phyloP scores from a whole-genome alignment of 2,888 invertebrate species.

The Lamellibrachia satsuma region DNA sequence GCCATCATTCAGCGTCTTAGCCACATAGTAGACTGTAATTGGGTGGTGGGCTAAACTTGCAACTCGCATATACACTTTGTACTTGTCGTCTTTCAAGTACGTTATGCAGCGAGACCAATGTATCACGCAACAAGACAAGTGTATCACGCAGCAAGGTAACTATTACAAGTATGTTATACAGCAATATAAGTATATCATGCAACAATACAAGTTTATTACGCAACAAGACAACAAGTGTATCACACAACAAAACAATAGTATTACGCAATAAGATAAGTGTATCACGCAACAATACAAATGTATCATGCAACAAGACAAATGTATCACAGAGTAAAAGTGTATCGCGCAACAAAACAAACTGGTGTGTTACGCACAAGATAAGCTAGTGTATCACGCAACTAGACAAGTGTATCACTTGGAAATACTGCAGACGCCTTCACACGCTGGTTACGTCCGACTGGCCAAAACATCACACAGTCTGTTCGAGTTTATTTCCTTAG shows the following conservation, averaged over 20 bases:
- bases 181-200: too few species aligned
- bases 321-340: not conserved
- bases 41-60: too few species aligned
- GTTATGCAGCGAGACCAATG: not conserved
- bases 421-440: not conserved
- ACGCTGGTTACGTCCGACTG: not conserved
- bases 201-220: not conserved
- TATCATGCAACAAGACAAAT: not conserved
- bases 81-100: not conserved
- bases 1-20: too few species aligned
- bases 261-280: not conserved
- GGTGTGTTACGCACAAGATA: not conserved
- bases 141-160: not conserved
- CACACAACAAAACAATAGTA: not conserved
- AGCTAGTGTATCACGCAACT: not conserved
- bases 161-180: too few species aligned
- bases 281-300: not conserved
- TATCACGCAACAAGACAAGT: not conserved
- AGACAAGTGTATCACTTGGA: not conserved
- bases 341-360: not conserved
- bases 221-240: not conserved
- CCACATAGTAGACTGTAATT: too few species aligned
- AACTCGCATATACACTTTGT: not conserved
- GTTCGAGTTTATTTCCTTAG: not conserved
- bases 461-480: not conserved